Conservation (phyloP, 2,113 vertebrate genomes). For the Lontra canadensis region DNA sequence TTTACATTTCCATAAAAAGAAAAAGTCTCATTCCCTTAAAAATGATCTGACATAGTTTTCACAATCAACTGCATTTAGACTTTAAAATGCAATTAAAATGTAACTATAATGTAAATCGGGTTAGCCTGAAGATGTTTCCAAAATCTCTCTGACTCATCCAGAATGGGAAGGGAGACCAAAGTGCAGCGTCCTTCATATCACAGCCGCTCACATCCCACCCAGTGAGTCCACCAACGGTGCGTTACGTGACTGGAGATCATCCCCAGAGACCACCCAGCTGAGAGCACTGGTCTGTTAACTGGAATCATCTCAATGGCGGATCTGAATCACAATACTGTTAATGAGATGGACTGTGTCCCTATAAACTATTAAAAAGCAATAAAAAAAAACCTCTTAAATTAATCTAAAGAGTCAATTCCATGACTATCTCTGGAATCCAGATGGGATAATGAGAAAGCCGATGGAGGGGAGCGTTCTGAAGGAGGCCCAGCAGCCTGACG, state of each 20-base stretch:
- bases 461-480: background rate
- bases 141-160: slow-evolving; percentile 61
- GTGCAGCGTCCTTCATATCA: background rate
- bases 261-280: background rate
- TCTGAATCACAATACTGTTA: background rate
- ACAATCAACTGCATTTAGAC: slow-evolving; percentile 75
- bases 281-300: background rate
- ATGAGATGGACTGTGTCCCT: background rate
- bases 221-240: background rate
- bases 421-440: background rate
- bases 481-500: background rate
- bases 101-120: slow-evolving; percentile 68
- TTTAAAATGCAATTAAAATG: slow-evolving; percentile 79
- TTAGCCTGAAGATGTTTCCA: slow-evolving; percentile 48
- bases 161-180: slow-evolving; percentile 14
- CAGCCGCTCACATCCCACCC: background rate
- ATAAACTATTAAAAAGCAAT: slow-evolving; percentile 53
- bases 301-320: background rate
- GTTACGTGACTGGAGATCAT: background rate
- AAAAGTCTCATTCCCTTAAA: slow-evolving; percentile 57
- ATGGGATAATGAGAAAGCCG: background rate
- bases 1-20: slow-evolving; percentile 64
- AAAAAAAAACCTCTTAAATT: background rate
- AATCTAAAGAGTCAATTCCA: slow-evolving; percentile 35
- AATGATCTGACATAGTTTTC: slow-evolving; percentile 61